Base-by-base conservation (phyloP, 2,113 vertebrate species). In the Psephotus haematonotus region DNA sequence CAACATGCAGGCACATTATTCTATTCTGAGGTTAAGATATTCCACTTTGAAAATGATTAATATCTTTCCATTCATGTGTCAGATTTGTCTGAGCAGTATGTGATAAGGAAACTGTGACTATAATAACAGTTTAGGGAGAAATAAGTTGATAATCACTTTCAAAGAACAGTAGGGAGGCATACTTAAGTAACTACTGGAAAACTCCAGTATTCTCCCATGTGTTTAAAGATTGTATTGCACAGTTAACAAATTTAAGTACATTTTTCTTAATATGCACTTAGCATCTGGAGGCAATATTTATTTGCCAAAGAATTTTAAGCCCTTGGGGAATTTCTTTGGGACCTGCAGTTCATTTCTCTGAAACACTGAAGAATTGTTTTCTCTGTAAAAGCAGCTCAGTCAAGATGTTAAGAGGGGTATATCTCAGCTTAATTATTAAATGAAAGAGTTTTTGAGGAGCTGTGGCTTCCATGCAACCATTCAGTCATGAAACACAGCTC, bases 1-100 rank as follows among this genome's bases (percentile, higher is more conserved):
- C 37, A 76, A n/a, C 31, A 31, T 2, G 1, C 4, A 7, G 15
- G 7, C 25, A 43, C 0, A 0, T 29, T 80, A 23, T 46, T 82
- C 22, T 77, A 17, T 47, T 82, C 24, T 44, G 59, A 28, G 57
- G 12, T 46, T 60, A 49, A 97, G 76, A 43, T 39, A 31, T 71
- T 92, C 28, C 10, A 43, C 43, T 83, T n/a, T 70, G 8, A 46
- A 75, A 90, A n/a, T 23, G 24, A 79, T 74, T 15, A 33, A 19
- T 37, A 13, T 64, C 23, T 72, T 78, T 68, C 33, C 10, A 27
- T 89, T 89, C 1, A 2, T 35, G 43, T 43, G 59, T 24, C 43
- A 88, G 50, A 19, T 46, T 55, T 53, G 4, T 31, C 46, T 92
- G 78, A 89, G 60, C 17, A 50, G 18, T 18, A 8, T 77, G 22